phyloP scores from a whole-genome alignment of 2,888 invertebrate genomes.

The Torymus aiolomorphi region DNA sequence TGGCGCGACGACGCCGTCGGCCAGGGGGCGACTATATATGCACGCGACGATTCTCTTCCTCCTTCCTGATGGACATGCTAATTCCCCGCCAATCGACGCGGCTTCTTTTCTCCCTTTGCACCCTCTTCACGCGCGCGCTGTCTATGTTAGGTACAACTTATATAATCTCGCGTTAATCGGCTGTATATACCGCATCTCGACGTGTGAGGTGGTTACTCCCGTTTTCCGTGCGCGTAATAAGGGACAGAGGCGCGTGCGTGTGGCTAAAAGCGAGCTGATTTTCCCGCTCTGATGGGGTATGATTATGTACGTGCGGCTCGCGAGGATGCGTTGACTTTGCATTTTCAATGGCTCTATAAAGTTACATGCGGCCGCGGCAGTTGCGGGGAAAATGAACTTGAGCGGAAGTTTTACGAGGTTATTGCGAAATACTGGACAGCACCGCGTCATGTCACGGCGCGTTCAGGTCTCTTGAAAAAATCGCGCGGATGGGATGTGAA shows the following conservation, averaged over 20 bases:
- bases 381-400: neutral
- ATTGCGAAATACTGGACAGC: no score
- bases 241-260: neutral
- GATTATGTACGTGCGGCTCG: no score
- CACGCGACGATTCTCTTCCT: conserved; percentile 1
- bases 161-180: no score
- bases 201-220: no score
- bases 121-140: neutral
- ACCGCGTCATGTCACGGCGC: no score
- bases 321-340: no score
- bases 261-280: neutral
- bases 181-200: no score
- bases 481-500: no score
- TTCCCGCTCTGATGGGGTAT: neutral
- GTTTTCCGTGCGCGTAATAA: neutral
- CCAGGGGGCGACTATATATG: neutral
- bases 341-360: neutral
- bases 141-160: no score
- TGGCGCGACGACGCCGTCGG: neutral
- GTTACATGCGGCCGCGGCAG: neutral
- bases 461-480: no score
- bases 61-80: conserved; percentile 38
- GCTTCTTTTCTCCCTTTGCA: neutral
- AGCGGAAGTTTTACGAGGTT: no score
- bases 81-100: conserved; percentile 6